Percentiles rank a stretch among this genome's conserved stretches.
Conservation (phyloP, 2,888 invertebrate genomes). For the Oithona nana region DNA sequence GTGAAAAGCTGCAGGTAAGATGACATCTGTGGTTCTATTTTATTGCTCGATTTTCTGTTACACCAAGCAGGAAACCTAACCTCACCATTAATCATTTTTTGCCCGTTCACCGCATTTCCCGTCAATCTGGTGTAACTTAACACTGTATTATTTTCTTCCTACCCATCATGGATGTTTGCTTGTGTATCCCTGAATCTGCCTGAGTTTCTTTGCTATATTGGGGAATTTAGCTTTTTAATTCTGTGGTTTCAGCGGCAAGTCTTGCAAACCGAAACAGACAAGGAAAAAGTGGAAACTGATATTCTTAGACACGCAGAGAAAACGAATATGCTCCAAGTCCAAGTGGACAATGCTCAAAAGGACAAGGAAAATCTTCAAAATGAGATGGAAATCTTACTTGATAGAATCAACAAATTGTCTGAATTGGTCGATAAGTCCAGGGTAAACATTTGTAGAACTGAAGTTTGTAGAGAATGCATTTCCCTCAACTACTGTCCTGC, state of each 20-base stretch:
- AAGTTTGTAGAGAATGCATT: too few relatives aligned
- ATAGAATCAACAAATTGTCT: conserved; percentile 71
- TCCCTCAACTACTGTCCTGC: too few relatives aligned
- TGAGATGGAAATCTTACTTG: conserved; percentile 66
- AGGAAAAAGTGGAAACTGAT: conserved; percentile 60
- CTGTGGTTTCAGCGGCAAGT: conserved; percentile 40
- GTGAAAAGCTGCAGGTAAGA: conserved; percentile 64
- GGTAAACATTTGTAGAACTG: conserved; percentile 17
- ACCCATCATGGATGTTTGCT: too few relatives aligned
- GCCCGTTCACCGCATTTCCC: too few relatives aligned
- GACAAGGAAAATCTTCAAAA: conserved; percentile 66
- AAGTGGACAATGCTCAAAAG: conserved; percentile 58
- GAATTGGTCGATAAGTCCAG: conserved; percentile 51
- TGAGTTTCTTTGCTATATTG: too few relatives aligned
- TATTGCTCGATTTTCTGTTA: background rate
- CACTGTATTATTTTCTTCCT: too few relatives aligned
- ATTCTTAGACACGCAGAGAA: conserved; percentile 60
- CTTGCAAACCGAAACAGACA: conserved; percentile 65
- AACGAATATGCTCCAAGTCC: conserved; percentile 56
- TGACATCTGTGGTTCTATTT: too few relatives aligned
- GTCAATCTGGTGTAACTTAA: too few relatives aligned
- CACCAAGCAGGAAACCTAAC: background rate
- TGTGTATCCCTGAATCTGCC: too few relatives aligned
- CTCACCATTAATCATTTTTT: too few relatives aligned
- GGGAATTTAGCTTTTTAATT: too few relatives aligned